Evolutionary conservation across 1,140 invertebrate species (phyloP).

Genomic region (Habropoda laboriosa): DNA sequence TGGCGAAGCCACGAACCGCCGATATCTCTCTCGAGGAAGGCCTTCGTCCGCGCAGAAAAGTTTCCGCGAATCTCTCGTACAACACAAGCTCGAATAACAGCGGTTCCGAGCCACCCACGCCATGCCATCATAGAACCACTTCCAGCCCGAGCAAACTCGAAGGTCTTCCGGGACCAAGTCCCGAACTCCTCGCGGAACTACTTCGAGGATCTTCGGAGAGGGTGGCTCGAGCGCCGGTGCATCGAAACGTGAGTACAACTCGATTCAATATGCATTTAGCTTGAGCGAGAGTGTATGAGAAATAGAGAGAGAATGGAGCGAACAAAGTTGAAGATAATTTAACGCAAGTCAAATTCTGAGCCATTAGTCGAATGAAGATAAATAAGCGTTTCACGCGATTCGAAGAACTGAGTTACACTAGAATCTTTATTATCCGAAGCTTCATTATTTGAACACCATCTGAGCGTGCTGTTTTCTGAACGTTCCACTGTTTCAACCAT

Average conservation of each 20-base stretch:
- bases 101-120: constrained; percentile 75
- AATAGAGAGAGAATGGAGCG: too few species aligned
- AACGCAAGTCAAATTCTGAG: neutral
- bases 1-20: constrained; percentile 86
- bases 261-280: constrained; percentile 11
- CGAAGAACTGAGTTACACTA: neutral
- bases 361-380: constrained; percentile 7
- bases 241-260: constrained; percentile 77
- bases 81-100: constrained; percentile 72
- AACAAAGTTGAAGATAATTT: neutral
- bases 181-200: constrained; percentile 87
- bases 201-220: constrained; percentile 89
- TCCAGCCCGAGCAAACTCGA: constrained; percentile 90
- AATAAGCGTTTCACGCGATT: neutral
- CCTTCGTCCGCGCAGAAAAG: constrained; percentile 74
- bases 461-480: neutral
- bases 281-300: neutral
- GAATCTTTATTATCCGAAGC: constrained; percentile 11
- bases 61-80: constrained; percentile 77
- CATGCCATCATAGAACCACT: constrained; percentile 88
- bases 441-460: neutral
- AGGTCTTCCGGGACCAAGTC: constrained; percentile 85
- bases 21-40: constrained; percentile 73
- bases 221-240: constrained; percentile 80
- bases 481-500: too few species aligned